Base-by-base conservation (phyloP, 2,797 vertebrate genomes). In the Amniataba percoides region DNA sequence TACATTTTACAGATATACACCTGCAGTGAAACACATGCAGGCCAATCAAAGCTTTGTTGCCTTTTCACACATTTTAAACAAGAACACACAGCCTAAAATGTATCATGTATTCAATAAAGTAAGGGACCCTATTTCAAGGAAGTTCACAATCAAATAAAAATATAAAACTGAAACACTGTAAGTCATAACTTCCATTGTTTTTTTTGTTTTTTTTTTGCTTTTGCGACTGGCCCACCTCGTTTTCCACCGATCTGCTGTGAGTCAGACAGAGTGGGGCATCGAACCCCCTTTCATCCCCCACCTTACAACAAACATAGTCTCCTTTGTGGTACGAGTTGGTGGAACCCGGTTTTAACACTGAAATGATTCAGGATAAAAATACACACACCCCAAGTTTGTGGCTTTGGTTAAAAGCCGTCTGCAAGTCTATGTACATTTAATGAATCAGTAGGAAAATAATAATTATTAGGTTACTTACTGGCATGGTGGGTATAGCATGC, bases 241-340 rank as follows among this genome's bases (percentile, higher is more conserved):
- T 89, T 88, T 90, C 87, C 89, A 81, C 59, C 36, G 48, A 27
- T 53, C 42, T 77, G 57, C 66, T 52, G 13, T 92, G 90, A 94
- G 63, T 92, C 92, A 93, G 21, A 84, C 27, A 43, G 77, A 84
- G 79, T 63, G 80, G 90, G 87, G 74, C 46, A 88, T 67, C 53
- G 23, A 83, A 65, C 62, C 83, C 80, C 64, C 79, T 40, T 6
- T 31, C 77, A 61, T 42, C 75, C 60, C 49, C 78, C 74, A 40
- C 45, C 36, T 2, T 6, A 27, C 3, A 36, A 25, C 70, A 65
- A 16, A 49, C 69, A 58, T 68, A 3, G 27, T 53, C 56, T 8
- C 31, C 49, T 78, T 7, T 73, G 77, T 78, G 68, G 68, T 81
- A 5, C 7, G 36, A 75, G 71, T 74, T 7, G 21, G 39, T 63